phyloP scores from a whole-genome alignment of 2,113 vertebrate genomes.

The Rhombomys opimus region DNA sequence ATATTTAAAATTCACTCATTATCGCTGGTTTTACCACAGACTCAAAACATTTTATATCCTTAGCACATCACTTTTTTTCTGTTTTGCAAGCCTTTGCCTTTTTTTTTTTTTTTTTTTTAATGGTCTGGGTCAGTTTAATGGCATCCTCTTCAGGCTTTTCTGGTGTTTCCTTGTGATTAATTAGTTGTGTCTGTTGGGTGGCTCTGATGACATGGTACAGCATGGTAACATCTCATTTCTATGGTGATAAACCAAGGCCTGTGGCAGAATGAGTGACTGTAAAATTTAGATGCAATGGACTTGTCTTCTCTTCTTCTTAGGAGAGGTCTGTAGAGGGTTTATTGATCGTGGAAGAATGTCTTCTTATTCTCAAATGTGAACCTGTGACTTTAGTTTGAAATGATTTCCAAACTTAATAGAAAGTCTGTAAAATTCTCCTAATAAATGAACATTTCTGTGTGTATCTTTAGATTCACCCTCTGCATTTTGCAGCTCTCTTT shows the following conservation, averaged over 20 bases:
- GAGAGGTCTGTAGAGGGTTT: background rate
- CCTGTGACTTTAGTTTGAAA: slow-evolving; percentile 27
- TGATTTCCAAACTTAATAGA: background rate
- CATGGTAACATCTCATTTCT: background rate
- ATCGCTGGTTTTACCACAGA: background rate
- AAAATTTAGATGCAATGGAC: background rate
- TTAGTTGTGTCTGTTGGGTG: background rate
- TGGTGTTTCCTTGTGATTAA: background rate
- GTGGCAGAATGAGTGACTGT: background rate
- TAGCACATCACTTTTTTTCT: background rate
- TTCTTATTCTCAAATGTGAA: background rate
- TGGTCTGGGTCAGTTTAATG: background rate
- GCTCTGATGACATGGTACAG: accelerated
- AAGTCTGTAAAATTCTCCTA: background rate
- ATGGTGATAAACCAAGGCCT: background rate
- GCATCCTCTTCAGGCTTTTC: background rate
- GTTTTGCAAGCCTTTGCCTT: background rate
- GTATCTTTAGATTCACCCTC: background rate
- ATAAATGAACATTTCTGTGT: background rate
- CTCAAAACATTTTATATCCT: background rate
- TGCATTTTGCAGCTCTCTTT: background rate
- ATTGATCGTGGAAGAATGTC: background rate
- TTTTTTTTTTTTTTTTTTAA: background rate
- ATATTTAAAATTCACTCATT: background rate
- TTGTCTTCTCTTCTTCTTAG: background rate